Conservation (phyloP, 2,888 invertebrate species). For the Cosmia trapezina region DNA sequence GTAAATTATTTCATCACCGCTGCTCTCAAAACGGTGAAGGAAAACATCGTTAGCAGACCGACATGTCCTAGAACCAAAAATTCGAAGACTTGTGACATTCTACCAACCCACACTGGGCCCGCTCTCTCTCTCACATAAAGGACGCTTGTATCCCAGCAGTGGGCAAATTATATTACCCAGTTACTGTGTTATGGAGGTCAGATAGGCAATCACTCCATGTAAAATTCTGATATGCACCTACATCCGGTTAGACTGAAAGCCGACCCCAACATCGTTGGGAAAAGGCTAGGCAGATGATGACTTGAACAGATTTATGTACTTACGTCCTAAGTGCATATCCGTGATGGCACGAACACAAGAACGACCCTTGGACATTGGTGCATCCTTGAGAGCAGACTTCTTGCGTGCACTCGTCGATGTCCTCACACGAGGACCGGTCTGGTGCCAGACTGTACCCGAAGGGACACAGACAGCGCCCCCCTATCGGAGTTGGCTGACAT, state of each 20-base stretch:
- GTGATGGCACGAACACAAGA: slow-evolving; percentile 90
- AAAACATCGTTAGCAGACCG: too few relatives aligned
- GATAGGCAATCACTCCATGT: background rate
- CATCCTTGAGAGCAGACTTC: slow-evolving; percentile 92
- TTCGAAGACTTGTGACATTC: too few relatives aligned
- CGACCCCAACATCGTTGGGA: background rate
- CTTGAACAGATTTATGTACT: background rate
- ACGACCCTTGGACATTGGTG: slow-evolving; percentile 89
- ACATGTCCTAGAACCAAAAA: too few relatives aligned
- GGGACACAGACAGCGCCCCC: slow-evolving; percentile 92
- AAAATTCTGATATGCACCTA: background rate
- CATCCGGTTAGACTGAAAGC: background rate
- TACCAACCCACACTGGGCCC: too few relatives aligned
- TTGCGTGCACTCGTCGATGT: slow-evolving; percentile 93
- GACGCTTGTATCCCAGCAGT: too few relatives aligned
- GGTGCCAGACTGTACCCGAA: slow-evolving; percentile 89
- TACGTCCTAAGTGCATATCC: slow-evolving; percentile 90
- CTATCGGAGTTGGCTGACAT: slow-evolving; percentile 92
- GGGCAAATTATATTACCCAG: too few relatives aligned
- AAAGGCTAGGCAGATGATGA: background rate
- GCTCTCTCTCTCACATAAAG: too few relatives aligned
- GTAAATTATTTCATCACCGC: too few relatives aligned
- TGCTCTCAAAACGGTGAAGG: too few relatives aligned
- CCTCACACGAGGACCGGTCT: slow-evolving; percentile 91
- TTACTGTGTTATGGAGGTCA: too few relatives aligned